A percentile compares a stretch with the other conserved stretches of the same genome.
Evolutionary conservation across 1,140 invertebrate genomes (phyloP).

Genomic region (Aphaenogaster rudis): DNA sequence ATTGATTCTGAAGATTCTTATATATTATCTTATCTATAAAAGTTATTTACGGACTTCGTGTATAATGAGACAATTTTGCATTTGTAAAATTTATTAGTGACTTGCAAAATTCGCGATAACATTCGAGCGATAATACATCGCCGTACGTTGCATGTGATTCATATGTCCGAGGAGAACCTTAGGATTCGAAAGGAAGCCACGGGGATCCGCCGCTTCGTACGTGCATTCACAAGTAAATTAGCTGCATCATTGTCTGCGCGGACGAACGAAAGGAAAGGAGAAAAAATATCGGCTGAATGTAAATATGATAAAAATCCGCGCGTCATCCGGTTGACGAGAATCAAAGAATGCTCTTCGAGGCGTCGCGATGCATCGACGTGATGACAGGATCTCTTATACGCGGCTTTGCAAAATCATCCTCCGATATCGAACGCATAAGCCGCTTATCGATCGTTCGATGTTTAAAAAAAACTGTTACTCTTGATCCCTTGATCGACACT

Average conservation of each 20-base stretch:
- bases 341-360: constrained; percentile 37
- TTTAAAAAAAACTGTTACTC: constrained; percentile 21
- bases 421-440: constrained; percentile 38
- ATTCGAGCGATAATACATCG: neutral
- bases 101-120: constrained; percentile 3
- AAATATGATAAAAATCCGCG: constrained; percentile 71
- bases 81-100: constrained; percentile 8
- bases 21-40: neutral
- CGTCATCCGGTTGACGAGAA: constrained; percentile 70
- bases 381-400: constrained; percentile 37
- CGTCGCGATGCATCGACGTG: constrained; percentile 44
- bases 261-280: constrained; percentile 35
- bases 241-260: constrained; percentile 71
- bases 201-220: constrained; percentile 57
- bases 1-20: neutral
- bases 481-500: neutral
- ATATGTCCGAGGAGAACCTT: constrained; percentile 33
- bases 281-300: constrained; percentile 68
- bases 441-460: constrained; percentile 32
- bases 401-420: constrained; percentile 45
- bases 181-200: constrained; percentile 68
- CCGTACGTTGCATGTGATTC: constrained; percentile 14
- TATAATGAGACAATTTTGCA: neutral
- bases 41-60: neutral
- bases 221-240: constrained; percentile 73